phyloP scores from a whole-genome alignment of 2,888 invertebrate species.

The Neelides folsomi region DNA sequence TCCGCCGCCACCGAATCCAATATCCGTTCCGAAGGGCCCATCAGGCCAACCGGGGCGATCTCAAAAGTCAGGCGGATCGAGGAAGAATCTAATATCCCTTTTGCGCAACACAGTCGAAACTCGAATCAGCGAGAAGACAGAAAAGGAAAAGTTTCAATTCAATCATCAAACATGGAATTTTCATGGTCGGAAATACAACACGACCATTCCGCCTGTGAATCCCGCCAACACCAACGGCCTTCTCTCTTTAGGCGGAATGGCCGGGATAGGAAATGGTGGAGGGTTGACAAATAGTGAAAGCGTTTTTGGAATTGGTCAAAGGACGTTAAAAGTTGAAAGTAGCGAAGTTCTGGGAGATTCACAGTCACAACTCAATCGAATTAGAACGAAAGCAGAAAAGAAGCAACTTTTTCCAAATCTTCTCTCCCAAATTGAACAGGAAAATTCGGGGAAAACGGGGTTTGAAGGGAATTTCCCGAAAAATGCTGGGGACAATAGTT shows the following conservation, averaged over 20 bases:
- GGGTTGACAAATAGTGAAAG: constrained; percentile 1
- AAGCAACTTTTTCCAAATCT: constrained; percentile 43
- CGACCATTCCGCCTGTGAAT: constrained; percentile 20
- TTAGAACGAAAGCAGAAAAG: constrained; percentile 73
- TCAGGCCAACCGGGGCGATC: constrained; percentile 7
- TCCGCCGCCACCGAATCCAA: constrained; percentile 17
- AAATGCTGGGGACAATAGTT: constrained; percentile 7
- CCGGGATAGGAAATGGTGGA: constrained; percentile 3
- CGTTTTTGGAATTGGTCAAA: constrained; percentile 9
- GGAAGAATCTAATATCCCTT: constrained; percentile 28
- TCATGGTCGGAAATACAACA: constrained; percentile 31
- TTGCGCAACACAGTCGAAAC: constrained; percentile 27
- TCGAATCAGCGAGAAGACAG: constrained; percentile 28
- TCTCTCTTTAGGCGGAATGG: background rate
- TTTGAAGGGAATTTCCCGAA: constrained; percentile 11
- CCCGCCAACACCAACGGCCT: constrained; percentile 8
- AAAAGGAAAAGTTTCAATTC: constrained; percentile 32
- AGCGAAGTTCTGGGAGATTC: constrained; percentile 3
- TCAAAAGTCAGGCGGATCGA: constrained; percentile 3
- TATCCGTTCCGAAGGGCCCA: constrained; percentile 10
- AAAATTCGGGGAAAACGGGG: constrained; percentile 21
- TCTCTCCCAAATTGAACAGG: constrained; percentile 32
- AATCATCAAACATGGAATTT: constrained; percentile 34
- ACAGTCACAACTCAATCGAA: constrained; percentile 39
- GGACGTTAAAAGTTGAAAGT: constrained; percentile 1